Evolutionary conservation across 1,140 invertebrate species (phyloP), one percentile per base, ranked within the genome.

Genomic region (Drosophila santomea): DNA sequence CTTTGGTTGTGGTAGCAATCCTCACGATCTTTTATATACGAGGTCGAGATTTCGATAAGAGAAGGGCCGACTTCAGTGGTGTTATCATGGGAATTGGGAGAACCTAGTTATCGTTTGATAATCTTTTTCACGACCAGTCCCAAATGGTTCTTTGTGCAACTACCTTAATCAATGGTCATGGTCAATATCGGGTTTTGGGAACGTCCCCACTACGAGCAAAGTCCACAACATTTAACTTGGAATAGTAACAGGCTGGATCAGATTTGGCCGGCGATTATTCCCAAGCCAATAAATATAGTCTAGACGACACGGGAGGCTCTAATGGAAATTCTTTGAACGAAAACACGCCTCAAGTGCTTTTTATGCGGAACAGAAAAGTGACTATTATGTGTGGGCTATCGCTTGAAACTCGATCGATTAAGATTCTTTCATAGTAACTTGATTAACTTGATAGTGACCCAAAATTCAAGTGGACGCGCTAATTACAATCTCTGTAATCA

Each of bases 21-120:
- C 5, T 2, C 3, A 7, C 36, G 1, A 15, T 55, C 51, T 69
- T 35, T 36, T 71, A 69, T 56, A 41, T 35, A 32, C 25, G 39
- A 38, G 54, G 32, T 52, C 23, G 11, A 11, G 2, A 10, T 2
- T 10, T 28, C 20, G 51, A 63, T 63, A 63, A 38, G 57, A 10
- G 14, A 7, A 48, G 56, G 56, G 8, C 35, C 23, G 17, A 12
- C 14, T 32, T 14, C 15, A 36, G 4, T n/a, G 11, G 28, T 2
- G 56, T 4, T 28, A 14, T 28, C 5, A 28, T 50, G 12, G 25
- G 4, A n/a, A 20, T 7, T 8, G 15, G 28, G 2, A 32, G 36
- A 28, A 32, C 57, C 51, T 38, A 28, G 15, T 20, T 39, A 41
- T 43, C 36, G 28, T 12, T 8, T 2, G 3, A 8, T 23, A 62